Evolutionary conservation across 2,113 vertebrate genomes (phyloP).

Genomic region (Strix aluco): DNA sequence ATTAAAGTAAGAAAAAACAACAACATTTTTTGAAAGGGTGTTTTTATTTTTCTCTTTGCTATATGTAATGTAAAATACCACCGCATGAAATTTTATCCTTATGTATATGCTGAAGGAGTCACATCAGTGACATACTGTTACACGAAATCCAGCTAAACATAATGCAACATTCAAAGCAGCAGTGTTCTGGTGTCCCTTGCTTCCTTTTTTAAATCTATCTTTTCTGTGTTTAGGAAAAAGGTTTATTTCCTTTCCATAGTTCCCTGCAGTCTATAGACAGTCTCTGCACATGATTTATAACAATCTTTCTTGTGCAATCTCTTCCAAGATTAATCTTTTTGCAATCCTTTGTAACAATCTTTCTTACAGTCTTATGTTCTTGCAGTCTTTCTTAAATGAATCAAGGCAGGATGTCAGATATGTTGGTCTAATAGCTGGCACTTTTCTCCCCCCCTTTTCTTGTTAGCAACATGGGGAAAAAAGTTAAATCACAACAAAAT

Average conservation of each 20-base stretch:
- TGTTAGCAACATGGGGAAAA: neutral
- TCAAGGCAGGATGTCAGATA: constrained; percentile 3
- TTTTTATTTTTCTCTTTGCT: constrained; percentile 9
- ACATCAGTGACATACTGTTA: constrained; percentile 10
- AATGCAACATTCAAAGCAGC: constrained; percentile 25
- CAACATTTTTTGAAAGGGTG: neutral
- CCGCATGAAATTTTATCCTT: neutral
- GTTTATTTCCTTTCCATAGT: constrained; percentile 8
- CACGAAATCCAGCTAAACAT: neutral
- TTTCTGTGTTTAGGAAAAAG: constrained; percentile 10
- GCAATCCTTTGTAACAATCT: constrained; percentile 3
- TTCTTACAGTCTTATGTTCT: neutral
- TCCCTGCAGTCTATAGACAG: constrained; percentile 1
- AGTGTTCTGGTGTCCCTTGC: neutral
- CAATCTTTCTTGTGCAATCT: neutral
- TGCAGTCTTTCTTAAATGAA: neutral
- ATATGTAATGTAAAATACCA: neutral
- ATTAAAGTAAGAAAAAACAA: neutral
- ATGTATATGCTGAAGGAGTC: neutral
- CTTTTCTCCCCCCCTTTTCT: neutral
- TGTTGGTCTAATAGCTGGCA: neutral
- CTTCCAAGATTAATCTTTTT: constrained; percentile 9
- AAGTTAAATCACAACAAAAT: neutral
- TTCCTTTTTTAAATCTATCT: constrained; percentile 27
- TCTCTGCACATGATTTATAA: constrained; percentile 4